Evolutionary conservation across 2,888 invertebrate species (phyloP).

Genomic region (Sinhomidia bicolor): DNA sequence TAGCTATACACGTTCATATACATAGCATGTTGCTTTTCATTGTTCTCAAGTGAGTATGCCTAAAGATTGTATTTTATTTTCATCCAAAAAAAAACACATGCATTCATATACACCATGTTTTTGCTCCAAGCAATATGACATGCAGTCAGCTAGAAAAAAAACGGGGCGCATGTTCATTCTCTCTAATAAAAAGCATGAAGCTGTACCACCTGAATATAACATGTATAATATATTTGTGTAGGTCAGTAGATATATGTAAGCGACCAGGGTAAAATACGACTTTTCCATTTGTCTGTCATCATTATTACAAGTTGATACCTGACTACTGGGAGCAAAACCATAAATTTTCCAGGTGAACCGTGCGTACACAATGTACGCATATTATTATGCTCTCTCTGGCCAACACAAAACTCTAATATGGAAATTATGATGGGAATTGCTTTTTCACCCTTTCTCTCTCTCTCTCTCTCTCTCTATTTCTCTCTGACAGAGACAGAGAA

Average conservation of each 20-base stretch:
- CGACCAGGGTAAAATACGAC: slow-evolving; percentile 3
- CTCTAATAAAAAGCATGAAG: neutral
- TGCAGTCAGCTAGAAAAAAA: neutral
- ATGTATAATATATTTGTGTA: no score
- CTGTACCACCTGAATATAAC: neutral
- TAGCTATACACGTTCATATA: neutral
- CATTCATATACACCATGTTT: no score
- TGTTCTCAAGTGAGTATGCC: neutral
- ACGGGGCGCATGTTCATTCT: slow-evolving; percentile 26
- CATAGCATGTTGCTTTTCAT: neutral
- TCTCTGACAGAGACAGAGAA: neutral
- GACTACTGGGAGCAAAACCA: slow-evolving; percentile 53
- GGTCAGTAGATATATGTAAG: no score
- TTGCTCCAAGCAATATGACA: neutral
- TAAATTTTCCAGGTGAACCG: slow-evolving; percentile 46
- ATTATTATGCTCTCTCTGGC: neutral
- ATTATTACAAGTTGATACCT: slow-evolving; percentile 32
- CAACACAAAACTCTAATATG: slow-evolving; percentile 39
- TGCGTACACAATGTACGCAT: slow-evolving; percentile 35
- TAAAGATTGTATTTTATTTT: no score
- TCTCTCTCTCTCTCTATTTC: neutral
- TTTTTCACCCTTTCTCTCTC: neutral
- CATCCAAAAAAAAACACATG: no score
- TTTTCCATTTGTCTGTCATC: slow-evolving; percentile 55
- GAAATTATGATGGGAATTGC: slow-evolving; percentile 49